phyloP scores from a whole-genome alignment of 2,797 vertebrate species.

The Taeniopygia guttata region DNA sequence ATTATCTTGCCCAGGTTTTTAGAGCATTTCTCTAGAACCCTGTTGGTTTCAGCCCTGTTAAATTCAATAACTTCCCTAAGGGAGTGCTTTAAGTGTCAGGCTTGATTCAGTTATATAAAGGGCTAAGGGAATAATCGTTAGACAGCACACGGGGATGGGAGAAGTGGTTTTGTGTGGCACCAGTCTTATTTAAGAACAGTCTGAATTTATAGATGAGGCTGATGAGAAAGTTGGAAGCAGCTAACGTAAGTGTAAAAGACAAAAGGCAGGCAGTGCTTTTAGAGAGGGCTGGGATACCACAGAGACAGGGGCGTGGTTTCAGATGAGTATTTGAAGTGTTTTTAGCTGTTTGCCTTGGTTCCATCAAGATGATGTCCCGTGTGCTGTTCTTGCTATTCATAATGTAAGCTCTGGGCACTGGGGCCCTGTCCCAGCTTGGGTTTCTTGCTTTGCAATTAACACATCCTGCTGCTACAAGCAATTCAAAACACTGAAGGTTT shows the following conservation, averaged over 20 bases:
- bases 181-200: slow-evolving; percentile 47
- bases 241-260: not conserved
- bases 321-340: slow-evolving; percentile 11
- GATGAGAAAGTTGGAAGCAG: slow-evolving; percentile 41
- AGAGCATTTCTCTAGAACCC: slow-evolving; percentile 25
- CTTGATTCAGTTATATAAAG: slow-evolving; percentile 56
- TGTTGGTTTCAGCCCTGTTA: slow-evolving; percentile 49
- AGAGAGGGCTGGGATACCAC: not conserved
- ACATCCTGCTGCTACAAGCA: not conserved
- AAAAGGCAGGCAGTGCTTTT: slow-evolving; percentile 19
- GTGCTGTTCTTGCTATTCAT: not conserved
- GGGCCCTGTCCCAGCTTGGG: not conserved
- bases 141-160: not conserved
- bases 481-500: not conserved
- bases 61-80: slow-evolving; percentile 60
- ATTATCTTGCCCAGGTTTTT: slow-evolving; percentile 9
- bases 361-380: not conserved
- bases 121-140: slow-evolving; percentile 53
- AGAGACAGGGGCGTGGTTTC: not conserved
- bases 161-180: slow-evolving; percentile 49
- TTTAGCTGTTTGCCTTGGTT: slow-evolving; percentile 43
- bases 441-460: not conserved
- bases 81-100: slow-evolving; percentile 61
- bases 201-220: slow-evolving; percentile 53
- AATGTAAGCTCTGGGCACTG: not conserved